phyloP scores from a whole-genome alignment of 2,888 invertebrate species.

The Anorthoa munda region DNA sequence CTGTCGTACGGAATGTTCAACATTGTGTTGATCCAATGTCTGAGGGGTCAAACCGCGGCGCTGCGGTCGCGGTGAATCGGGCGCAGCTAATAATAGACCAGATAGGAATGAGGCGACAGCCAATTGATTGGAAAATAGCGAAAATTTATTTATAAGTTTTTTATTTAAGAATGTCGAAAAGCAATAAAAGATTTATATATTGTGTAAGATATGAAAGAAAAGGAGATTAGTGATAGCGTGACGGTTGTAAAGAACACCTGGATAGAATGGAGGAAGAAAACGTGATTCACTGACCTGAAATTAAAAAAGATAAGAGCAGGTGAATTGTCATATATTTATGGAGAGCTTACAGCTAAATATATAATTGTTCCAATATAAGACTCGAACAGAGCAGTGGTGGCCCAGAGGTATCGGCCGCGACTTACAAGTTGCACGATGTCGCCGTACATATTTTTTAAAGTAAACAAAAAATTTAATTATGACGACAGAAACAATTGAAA shows the following conservation, averaged over 20 bases:
- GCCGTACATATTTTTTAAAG: too few species aligned
- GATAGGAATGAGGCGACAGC: constrained; percentile 54
- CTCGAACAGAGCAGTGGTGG: too few species aligned
- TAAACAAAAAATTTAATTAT: too few species aligned
- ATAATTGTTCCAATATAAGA: too few species aligned
- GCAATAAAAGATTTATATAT: too few species aligned
- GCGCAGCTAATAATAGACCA: constrained; percentile 61
- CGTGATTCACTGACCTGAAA: not conserved
- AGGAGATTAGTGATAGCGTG: not conserved
- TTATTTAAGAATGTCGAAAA: not conserved
- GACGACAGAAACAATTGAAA: not conserved
- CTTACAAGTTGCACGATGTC: too few species aligned
- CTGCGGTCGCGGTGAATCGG: constrained; percentile 73
- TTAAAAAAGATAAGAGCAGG: not conserved
- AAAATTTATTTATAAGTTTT: constrained; percentile 20
- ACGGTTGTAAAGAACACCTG: not conserved
- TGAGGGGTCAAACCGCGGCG: constrained; percentile 76
- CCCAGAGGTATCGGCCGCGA: too few species aligned
- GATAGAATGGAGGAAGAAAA: not conserved
- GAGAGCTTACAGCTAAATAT: too few species aligned
- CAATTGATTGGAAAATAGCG: constrained; percentile 57
- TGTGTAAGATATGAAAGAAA: too few species aligned
- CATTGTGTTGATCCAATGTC: constrained; percentile 70
- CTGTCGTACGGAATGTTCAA: constrained; percentile 49
- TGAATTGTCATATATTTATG: too few species aligned